phyloP scores from a whole-genome alignment of 2,113 vertebrate species.

The Hymenochirus boettgeri region DNA sequence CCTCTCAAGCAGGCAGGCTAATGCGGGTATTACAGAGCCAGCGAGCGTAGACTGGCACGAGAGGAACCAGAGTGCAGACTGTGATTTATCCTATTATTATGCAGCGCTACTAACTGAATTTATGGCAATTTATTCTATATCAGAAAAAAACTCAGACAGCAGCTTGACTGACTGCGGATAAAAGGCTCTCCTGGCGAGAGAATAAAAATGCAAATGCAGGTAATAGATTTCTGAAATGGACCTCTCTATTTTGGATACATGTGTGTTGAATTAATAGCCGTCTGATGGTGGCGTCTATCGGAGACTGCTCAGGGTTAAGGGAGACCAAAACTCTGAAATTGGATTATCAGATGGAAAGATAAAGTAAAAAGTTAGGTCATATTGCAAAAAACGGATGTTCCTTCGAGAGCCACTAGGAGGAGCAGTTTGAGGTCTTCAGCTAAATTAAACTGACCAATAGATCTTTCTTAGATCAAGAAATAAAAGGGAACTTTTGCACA shows the following conservation, averaged over 20 bases:
- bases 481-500: no score
- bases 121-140: slow-evolving; percentile 39
- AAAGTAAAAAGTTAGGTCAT: no score
- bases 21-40: slow-evolving; percentile 11
- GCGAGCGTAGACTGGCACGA: not conserved
- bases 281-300: not conserved
- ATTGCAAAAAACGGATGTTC: no score
- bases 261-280: not conserved
- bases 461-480: no score
- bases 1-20: not conserved
- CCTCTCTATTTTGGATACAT: slow-evolving; percentile 13
- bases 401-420: no score
- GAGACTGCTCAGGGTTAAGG: no score
- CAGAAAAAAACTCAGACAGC: slow-evolving; percentile 8
- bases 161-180: slow-evolving; percentile 1
- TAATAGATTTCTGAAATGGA: slow-evolving; percentile 39
- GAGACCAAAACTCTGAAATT: no score
- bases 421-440: no score
- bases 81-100: slow-evolving; percentile 31
- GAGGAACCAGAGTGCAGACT: not conserved
- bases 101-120: slow-evolving; percentile 27
- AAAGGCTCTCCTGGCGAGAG: slow-evolving; percentile 21
- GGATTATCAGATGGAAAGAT: no score
- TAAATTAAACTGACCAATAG: no score
- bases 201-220: slow-evolving; percentile 35